Evolutionary conservation across 2,113 vertebrate genomes (phyloP), one percentile per base, ranked within the genome.

Genomic region (Heliornis fulica): DNA sequence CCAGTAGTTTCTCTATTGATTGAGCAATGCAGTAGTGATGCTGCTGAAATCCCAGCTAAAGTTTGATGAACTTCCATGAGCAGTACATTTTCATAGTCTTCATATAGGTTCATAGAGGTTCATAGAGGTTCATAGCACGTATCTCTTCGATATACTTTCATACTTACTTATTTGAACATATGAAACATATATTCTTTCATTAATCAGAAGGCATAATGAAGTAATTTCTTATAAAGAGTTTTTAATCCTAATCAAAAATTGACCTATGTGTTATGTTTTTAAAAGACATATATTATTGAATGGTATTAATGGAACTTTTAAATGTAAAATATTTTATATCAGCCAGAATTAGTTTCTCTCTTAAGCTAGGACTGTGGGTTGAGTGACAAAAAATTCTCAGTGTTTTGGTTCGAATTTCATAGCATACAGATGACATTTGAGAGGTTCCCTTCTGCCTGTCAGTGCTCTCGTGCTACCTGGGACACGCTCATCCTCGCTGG

Each of bases 241-340:
- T 95, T 95, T 86, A 70, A 76, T 95, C 88, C 90, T 90, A 61
- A 72, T 96, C 87, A 91, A 85, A 93, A 94, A 40, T 41, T 90
- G 93, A 88, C 87, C 61, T 57, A 14, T 48, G 41, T 83, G 57
- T 65, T 93, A 78, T 59, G 83, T 66, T 92, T 96, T 74, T 22
- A 82, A 96, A 95, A 95, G 85, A 13, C 85, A 90, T 96, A 88
- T 95, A 91, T 93, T 96, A 94, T 90, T 96, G 93, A 83, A 90
- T 90, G 59, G 31, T 90, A 92, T 96, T 97, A 90, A 95, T 90
- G 94, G 93, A 68, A 94, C 88, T 82, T 91, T 66, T 89, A 94
- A 90, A 84, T 76, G 68, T 94, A 92, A 95, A 86, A 92, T 94
- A 93, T 45, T 93, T 87, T 59, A 95, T 70, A 63, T 60, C 51